Conservation (phyloP, 2,113 vertebrate species). For the Sapajus apella region DNA sequence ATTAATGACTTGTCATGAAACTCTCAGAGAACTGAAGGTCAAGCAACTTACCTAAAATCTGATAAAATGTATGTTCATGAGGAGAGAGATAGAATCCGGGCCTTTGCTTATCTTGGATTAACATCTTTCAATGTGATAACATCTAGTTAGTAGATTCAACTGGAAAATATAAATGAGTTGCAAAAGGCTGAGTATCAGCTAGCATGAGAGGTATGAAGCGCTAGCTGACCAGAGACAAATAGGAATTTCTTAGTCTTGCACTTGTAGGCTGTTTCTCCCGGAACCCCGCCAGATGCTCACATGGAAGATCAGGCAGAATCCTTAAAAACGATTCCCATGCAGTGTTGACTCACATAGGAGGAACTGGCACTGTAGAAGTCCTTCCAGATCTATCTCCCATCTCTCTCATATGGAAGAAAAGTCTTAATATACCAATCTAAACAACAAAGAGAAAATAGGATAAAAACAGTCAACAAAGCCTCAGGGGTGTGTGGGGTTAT, state of each 20-base stretch:
- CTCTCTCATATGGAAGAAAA: neutral
- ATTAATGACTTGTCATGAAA: neutral
- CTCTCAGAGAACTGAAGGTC: neutral
- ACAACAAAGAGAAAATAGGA: neutral
- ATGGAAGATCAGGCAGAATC: neutral
- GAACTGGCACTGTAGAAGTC: neutral
- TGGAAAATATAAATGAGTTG: neutral
- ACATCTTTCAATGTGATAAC: neutral
- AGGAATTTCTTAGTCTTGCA: neutral
- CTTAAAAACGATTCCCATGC: neutral
- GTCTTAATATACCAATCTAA: neutral
- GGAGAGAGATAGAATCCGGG: neutral
- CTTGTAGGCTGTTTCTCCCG: neutral
- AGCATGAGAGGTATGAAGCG: neutral
- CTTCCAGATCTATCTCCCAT: neutral
- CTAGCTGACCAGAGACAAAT: neutral
- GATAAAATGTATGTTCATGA: neutral
- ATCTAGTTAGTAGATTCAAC: neutral
- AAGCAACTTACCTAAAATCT: neutral
- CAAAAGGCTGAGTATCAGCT: neutral
- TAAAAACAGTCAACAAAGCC: neutral
- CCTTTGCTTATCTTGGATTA: neutral
- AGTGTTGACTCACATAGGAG: neutral
- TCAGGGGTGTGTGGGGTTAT: fast-evolving
- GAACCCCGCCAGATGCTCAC: neutral